phyloP scores from a whole-genome alignment of 2,797 vertebrate genomes.

The Garrulus glandarius region DNA sequence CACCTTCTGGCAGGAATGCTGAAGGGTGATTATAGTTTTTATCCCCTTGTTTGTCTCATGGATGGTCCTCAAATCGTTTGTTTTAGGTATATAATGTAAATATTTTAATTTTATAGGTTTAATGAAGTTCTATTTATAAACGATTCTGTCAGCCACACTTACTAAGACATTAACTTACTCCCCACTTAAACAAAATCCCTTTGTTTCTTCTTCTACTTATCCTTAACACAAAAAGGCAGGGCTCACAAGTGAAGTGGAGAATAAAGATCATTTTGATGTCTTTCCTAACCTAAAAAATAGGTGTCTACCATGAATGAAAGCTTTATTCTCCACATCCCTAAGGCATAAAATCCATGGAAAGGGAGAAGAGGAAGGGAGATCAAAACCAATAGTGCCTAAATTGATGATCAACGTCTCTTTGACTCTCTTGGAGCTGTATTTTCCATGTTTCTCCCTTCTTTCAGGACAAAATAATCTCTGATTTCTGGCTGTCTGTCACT shows the following conservation, averaged over 20 bases:
- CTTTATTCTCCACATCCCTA: background rate
- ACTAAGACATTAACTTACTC: background rate
- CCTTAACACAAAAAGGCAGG: background rate
- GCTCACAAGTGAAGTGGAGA: background rate
- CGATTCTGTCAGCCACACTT: background rate
- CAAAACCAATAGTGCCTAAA: background rate
- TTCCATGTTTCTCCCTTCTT: background rate
- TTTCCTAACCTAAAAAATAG: background rate
- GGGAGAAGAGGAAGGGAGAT: background rate
- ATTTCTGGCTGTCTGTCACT: background rate
- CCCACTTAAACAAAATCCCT: background rate
- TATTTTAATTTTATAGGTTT: background rate
- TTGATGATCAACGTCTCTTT: background rate
- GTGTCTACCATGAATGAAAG: background rate
- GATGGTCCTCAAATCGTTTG: background rate
- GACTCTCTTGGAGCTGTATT: background rate
- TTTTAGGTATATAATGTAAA: background rate
- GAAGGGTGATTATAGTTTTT: background rate
- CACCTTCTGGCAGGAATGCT: background rate
- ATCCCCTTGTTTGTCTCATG: background rate
- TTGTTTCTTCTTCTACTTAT: background rate
- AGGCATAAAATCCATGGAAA: background rate
- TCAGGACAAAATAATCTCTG: background rate
- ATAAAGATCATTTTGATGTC: background rate
- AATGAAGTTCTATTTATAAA: background rate